phyloP scores from a whole-genome alignment of 2,113 vertebrate species.

The Mastomys natalensis region DNA sequence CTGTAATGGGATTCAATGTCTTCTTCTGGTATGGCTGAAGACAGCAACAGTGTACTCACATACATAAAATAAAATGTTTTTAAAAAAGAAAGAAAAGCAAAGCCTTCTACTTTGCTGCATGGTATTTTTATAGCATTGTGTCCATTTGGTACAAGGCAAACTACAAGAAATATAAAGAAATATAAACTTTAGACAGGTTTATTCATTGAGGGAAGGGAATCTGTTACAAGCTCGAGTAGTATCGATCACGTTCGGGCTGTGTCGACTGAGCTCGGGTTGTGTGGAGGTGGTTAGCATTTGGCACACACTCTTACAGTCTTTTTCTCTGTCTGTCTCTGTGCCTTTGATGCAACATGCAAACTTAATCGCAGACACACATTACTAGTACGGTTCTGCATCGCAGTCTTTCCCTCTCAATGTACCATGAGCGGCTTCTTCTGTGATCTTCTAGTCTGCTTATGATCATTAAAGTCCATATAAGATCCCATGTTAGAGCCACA shows the following conservation, averaged over 20 bases:
- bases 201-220: neutral
- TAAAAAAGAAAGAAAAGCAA: neutral
- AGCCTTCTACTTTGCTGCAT: neutral
- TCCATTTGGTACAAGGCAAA: constrained; percentile 4
- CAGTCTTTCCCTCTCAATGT: neutral
- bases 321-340: neutral
- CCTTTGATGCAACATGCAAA: neutral
- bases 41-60: no score
- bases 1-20: no score
- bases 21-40: no score
- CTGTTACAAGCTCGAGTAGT: neutral
- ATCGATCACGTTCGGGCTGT: neutral
- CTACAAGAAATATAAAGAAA: constrained; percentile 27
- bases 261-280: neutral
- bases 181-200: neutral
- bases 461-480: neutral
- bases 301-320: fast-evolving
- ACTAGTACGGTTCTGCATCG: neutral
- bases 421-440: neutral
- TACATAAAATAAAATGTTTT: no score
- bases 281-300: neutral
- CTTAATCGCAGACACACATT: neutral
- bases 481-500: neutral
- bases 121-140: neutral
- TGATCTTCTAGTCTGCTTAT: neutral